A percentile compares a stretch with the other conserved stretches of the same genome.
Evolutionary conservation across 1,140 invertebrate genomes (phyloP).

Genomic region (Pogonomyrmex californicus): DNA sequence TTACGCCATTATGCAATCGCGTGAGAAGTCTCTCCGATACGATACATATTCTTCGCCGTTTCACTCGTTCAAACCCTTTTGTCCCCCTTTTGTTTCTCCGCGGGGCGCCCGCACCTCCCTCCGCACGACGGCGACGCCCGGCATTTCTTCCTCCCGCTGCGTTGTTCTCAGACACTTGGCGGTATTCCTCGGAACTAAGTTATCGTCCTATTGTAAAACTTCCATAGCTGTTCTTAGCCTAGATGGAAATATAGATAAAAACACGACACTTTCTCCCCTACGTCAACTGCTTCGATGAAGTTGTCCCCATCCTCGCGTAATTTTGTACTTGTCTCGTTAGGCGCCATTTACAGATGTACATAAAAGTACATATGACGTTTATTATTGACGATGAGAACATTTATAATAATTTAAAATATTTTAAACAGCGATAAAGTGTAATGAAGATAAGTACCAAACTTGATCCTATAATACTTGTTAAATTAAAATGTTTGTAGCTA

Average conservation of each 20-base stretch:
- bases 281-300: constrained; percentile 2
- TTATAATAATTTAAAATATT: neutral
- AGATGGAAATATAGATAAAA: constrained; percentile 3
- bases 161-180: constrained; percentile 5
- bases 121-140: neutral
- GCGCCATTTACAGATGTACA: no score
- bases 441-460: neutral
- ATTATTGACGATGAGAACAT: neutral
- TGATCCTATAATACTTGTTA: neutral
- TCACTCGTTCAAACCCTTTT: constrained; percentile 17
- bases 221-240: constrained; percentile 22
- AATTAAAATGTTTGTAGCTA: neutral
- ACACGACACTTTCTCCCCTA: neutral
- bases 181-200: neutral
- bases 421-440: neutral
- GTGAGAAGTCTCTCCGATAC: constrained; percentile 62
- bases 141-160: neutral
- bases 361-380: neutral
- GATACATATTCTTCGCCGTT: constrained; percentile 56
- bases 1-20: constrained; percentile 68
- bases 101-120: neutral
- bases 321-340: constrained; percentile 23
- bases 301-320: neutral
- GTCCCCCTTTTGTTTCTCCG: neutral
- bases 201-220: constrained; percentile 6